phyloP scores from a whole-genome alignment of 92 coral and sea anemone genomes.

The Muricea muricata region DNA sequence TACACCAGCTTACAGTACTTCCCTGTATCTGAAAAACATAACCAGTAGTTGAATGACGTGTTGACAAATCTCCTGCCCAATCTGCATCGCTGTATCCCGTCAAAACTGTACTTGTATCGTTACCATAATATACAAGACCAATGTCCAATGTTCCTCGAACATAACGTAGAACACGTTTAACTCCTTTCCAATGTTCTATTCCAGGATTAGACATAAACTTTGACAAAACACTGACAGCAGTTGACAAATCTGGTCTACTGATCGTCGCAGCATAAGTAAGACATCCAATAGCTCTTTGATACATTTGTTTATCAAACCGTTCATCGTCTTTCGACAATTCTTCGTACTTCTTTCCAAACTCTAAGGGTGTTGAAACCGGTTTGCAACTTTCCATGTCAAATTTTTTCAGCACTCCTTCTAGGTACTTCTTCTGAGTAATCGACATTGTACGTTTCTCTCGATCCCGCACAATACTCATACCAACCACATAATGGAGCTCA shows the following conservation, averaged over 20 bases:
- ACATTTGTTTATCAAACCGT: constrained; percentile 13
- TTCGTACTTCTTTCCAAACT: constrained; percentile 7
- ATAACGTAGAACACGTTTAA: not conserved
- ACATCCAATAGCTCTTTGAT: constrained; percentile 33
- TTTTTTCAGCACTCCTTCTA: constrained; percentile 26
- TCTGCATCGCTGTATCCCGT: constrained; percentile 41
- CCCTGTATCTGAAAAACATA: constrained; percentile 44
- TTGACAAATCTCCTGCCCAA: constrained; percentile 39
- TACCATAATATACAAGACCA: not conserved
- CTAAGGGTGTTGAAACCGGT: constrained; percentile 35
- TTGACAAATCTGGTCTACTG: constrained; percentile 36
- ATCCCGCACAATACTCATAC: constrained; percentile 5
- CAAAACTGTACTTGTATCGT: not conserved
- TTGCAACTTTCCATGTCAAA: constrained; percentile 38
- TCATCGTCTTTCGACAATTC: constrained; percentile 5
- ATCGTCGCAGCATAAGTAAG: constrained; percentile 5
- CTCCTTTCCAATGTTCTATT: constrained; percentile 12
- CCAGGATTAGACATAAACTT: constrained; percentile 21
- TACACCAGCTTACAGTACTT: constrained; percentile 48
- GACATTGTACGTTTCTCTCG: constrained; percentile 17
- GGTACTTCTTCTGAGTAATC: constrained; percentile 6
- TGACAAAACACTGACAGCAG: constrained; percentile 36
- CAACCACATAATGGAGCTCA: constrained; percentile 12
- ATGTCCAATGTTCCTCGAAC: constrained; percentile 13
- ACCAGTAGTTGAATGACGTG: constrained; percentile 34